Percentiles rank a stretch among this genome's conserved stretches.
These are phyloP conservation scores for Smithornis capensis DNA, from an alignment of 2,113 vertebrate species.

Conservation along the genomic window DNA sequence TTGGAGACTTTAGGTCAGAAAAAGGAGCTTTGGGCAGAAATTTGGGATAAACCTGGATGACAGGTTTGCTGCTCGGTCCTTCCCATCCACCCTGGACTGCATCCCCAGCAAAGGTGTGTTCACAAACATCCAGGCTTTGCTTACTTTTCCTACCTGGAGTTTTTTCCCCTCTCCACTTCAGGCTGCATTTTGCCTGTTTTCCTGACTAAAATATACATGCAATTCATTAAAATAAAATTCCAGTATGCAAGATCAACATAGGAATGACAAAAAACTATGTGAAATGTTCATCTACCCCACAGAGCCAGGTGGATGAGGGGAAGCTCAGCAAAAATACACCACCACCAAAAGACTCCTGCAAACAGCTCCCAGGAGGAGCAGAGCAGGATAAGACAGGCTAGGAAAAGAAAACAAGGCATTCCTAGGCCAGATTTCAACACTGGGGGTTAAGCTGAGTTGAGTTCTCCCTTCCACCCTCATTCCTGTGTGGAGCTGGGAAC, in stretches of 20 bases:
- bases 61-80: not conserved
- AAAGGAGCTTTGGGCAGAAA: not conserved
- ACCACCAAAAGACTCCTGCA: conserved; percentile 38
- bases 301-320: conserved; percentile 6
- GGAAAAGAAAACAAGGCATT: conserved; percentile 44
- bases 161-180: not conserved
- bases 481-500: not conserved
- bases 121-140: not conserved
- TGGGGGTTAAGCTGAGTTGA: not conserved
- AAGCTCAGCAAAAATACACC: conserved; percentile 18
- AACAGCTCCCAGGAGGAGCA: conserved; percentile 46
- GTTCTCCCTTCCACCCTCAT: conserved; percentile 11
- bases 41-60: fast-evolving
- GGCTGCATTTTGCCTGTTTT: not conserved
- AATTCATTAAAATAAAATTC: conserved; percentile 35
- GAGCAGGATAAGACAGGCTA: conserved; percentile 18
- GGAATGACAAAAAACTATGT: conserved; percentile 14
- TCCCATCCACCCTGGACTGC: not conserved
- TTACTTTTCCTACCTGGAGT: not conserved
- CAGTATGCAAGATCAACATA: not conserved
- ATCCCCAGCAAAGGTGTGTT: not conserved
- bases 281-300: conserved; percentile 21
- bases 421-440: not conserved
- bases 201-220: not conserved
- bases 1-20: not conserved